Base-by-base conservation (phyloP, 2,797 vertebrate species). In the Lepus townsendii region DNA sequence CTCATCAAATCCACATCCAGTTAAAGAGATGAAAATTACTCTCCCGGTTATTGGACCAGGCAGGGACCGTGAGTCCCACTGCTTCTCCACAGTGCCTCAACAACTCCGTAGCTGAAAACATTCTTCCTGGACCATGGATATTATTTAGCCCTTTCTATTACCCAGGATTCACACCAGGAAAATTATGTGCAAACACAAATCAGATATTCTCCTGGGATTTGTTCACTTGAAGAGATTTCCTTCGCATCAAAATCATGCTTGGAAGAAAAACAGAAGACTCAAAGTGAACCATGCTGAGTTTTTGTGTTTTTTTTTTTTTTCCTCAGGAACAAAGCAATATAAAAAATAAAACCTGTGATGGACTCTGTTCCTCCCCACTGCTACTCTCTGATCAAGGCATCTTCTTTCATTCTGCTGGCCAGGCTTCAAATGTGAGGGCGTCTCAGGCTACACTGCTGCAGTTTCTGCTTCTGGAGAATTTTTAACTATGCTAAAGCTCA, bases 1-100 rank as follows among this genome's bases (percentile, higher is more conserved):
- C 90, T 72, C 87, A 79, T 91, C 90, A 95, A 95, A 95, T 83
- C 69, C 78, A 80, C 82, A 90, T 73, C 73, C 66, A 73, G 92
- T 93, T 94, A 65, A 96, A 93, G 92, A 95, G 73, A 35, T 60
- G 57, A 73, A 93, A 96, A 97, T 92, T 96, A 94, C 73, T 92
- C 93, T 94, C 68, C 83, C 91, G 69, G 80, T 80, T 96, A 91
- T 85, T 68, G 77, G 86, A 57, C 88, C 80, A 89, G 89, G 50
- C 65, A 35, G 93, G 75, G 76, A 83, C 65, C 63, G 60, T 91
- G 83, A 87, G 86, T 94, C 78, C 89, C 96, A 73, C 47, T 0
- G 1, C 90, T 85, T 73, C 83, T 96, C 96, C 95, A 86, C 26
- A 96, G 92, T 97, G 1, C 60, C 47, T 96, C 80, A 79, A 17